These are phyloP conservation scores for Thaumatotibia leucotreta DNA, from an alignment of 1,140 invertebrate genomes.

Conservation along the genomic window DNA sequence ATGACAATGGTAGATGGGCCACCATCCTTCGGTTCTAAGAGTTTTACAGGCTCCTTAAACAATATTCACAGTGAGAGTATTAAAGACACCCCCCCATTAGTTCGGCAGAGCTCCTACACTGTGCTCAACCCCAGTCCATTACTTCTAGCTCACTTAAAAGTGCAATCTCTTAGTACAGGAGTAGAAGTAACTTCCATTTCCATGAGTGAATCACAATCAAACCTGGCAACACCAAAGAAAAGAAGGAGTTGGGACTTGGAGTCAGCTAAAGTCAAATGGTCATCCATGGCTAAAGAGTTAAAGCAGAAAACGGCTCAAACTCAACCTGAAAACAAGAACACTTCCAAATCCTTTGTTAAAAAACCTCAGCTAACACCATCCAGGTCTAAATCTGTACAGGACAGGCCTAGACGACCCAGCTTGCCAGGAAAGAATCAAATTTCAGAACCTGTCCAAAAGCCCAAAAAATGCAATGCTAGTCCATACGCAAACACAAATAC, in stretches of 20 bases:
- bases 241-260: constrained; percentile 76
- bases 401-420: constrained; percentile 28
- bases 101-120: constrained; percentile 80
- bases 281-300: constrained; percentile 57
- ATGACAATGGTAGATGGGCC: constrained; percentile 45
- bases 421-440: constrained; percentile 32
- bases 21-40: constrained; percentile 60
- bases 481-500: neutral
- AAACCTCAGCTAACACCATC: constrained; percentile 24
- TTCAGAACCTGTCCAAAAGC: constrained; percentile 38
- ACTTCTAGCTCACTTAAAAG: constrained; percentile 78
- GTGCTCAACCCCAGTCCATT: constrained; percentile 79
- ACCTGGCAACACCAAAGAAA: constrained; percentile 50
- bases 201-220: constrained; percentile 62
- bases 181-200: constrained; percentile 73
- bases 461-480: neutral
- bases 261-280: constrained; percentile 64
- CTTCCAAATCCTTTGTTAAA: constrained; percentile 23
- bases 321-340: constrained; percentile 24
- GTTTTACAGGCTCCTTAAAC: constrained; percentile 69
- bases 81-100: constrained; percentile 58
- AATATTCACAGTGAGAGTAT: constrained; percentile 56
- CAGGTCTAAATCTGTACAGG: constrained; percentile 37
- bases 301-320: constrained; percentile 44
- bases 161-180: constrained; percentile 65